Conservation (phyloP, 2,113 vertebrate genomes). For the Gymnobelideus leadbeateri region DNA sequence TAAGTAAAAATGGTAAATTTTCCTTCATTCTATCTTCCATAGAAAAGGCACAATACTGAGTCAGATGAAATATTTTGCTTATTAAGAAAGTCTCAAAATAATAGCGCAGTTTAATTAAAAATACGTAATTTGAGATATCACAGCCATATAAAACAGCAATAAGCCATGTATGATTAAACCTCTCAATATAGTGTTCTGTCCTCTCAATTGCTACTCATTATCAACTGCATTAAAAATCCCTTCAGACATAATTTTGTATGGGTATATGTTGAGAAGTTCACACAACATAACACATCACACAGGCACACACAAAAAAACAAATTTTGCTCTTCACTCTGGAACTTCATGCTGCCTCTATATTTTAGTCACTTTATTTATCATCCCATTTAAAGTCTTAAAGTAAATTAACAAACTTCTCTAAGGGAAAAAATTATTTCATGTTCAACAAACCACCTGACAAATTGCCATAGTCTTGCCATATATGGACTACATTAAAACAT, state of each 20-base stretch:
- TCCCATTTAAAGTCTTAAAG: constrained; percentile 45
- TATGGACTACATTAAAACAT: constrained; percentile 27
- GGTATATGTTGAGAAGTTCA: not conserved
- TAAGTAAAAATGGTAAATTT: constrained; percentile 64
- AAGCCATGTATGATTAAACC: not conserved
- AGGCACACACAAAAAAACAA: not conserved
- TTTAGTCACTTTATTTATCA: constrained; percentile 18
- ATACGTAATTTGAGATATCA: constrained; percentile 50
- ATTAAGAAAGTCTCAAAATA: constrained; percentile 51
- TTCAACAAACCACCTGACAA: constrained; percentile 20
- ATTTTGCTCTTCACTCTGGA: not conserved
- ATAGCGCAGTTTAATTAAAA: constrained; percentile 60
- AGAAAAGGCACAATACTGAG: constrained; percentile 63
- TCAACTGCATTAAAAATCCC: constrained; percentile 13
- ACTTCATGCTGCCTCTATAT: constrained; percentile 30
- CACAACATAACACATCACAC: not conserved
- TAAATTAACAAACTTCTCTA: constrained; percentile 33
- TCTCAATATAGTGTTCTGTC: not conserved
- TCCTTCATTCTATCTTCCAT: constrained; percentile 46
- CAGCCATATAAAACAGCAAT: constrained; percentile 50
- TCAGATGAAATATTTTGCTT: constrained; percentile 58
- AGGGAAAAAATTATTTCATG: not conserved
- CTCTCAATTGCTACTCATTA: constrained; percentile 18
- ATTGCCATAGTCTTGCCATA: not conserved
- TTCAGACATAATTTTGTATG: not conserved